Evolutionary conservation across 2,113 vertebrate genomes (phyloP), one percentile per base, ranked within the genome.

Genomic region (Crocuta crocuta): DNA sequence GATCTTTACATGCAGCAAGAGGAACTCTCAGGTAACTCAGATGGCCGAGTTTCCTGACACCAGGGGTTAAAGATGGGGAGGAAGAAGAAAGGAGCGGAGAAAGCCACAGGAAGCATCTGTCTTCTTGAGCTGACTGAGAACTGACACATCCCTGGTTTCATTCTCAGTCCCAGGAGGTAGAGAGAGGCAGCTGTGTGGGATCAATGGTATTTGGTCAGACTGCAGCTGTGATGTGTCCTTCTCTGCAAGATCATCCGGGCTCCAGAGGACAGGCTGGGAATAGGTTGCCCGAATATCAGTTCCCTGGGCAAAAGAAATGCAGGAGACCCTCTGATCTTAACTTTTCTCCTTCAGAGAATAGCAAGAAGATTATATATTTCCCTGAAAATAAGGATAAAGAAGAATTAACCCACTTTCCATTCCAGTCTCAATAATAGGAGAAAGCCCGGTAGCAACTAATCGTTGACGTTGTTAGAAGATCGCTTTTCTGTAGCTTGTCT

Each of bases 181-280:
- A 76, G 4, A 11, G 26, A 93, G 33, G 61, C 95, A 97, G 96
- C 95, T 97, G 94, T 91, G 95, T 79, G 66, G 78, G 96, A 93
- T 97, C 92, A 95, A 88, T 95, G 96, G n/a, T 35, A 33, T 91
- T 88, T 55, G 19, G 53, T 35, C 48, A 91, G 89, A 68, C 7
- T 65, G 53, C 94, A 97, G 95, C 96, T 95, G 97, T 35, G 86
- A 82, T 43, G 10, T 55, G 39, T 88, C 76, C 58, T 84, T 45
- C 28, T 68, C 91, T 94, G 95, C 79, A 91, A 61, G 80, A 63
- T 70, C 65, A 39, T 58, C 45, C n/a, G 91, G 94, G 89, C 92
- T 95, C 80, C 55, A 76, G 81, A 55, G 58, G 70, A 95, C 50
- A 84, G 24, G 80, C 43, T 55, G 91, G 73, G 78, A 88, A 55